These are phyloP conservation scores for Phortica okadai DNA, from an alignment of 2,888 invertebrate genomes.

Conservation along the genomic window DNA sequence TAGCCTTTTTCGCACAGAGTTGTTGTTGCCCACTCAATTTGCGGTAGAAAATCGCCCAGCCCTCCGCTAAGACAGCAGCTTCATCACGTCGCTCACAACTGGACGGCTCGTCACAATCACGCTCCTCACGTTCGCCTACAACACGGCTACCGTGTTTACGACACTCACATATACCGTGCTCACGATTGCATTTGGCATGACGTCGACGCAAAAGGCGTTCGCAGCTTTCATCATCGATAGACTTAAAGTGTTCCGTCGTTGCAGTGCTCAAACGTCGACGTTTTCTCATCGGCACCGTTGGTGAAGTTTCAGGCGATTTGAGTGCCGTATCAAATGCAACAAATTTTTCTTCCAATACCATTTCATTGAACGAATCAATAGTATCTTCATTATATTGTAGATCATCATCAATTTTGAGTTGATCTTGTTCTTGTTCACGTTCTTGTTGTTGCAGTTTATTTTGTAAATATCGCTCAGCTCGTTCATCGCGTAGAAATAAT, in stretches of 20 bases:
- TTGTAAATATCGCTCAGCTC: background rate
- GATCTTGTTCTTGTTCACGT: background rate
- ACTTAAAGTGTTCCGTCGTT: slow-evolving; percentile 23
- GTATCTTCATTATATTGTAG: too few species aligned
- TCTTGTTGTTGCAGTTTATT: background rate
- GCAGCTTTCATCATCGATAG: background rate
- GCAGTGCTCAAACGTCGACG: background rate
- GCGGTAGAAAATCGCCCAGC: slow-evolving; percentile 53
- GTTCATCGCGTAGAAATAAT: slow-evolving; percentile 39
- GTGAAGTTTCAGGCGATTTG: background rate
- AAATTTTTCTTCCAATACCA: too few species aligned
- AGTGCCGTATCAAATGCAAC: too few species aligned
- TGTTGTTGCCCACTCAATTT: slow-evolving; percentile 49
- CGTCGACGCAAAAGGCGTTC: background rate
- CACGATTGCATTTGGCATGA: background rate
- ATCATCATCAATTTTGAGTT: background rate
- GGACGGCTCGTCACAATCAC: too few species aligned
- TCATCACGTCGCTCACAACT: slow-evolving; percentile 37
- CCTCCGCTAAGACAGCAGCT: slow-evolving; percentile 48
- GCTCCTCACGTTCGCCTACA: too few species aligned
- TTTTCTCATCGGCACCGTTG: background rate
- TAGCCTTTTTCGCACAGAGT: slow-evolving; percentile 52
- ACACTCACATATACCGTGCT: background rate
- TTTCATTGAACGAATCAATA: too few species aligned
- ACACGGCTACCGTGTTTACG: background rate